phyloP scores from a whole-genome alignment of 2,113 vertebrate species.

The Cyprinus carpio region DNA sequence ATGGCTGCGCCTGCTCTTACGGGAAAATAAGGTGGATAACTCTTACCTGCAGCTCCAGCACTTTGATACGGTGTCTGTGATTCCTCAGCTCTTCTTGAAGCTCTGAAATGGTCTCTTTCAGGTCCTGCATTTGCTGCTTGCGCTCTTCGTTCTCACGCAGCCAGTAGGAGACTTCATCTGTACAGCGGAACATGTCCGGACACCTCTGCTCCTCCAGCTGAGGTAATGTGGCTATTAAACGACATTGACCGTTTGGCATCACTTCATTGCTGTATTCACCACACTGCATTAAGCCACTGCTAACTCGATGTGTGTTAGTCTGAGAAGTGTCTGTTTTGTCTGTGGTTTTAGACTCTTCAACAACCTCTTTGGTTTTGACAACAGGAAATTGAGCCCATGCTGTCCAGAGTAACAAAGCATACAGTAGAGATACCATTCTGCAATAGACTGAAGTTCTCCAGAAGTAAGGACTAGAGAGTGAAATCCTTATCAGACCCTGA shows the following conservation, averaged over 20 bases:
- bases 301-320: constrained; percentile 52
- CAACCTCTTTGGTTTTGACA: neutral
- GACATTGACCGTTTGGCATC: constrained; percentile 79
- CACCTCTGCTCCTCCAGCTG: constrained; percentile 79
- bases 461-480: neutral
- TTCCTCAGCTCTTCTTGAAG: constrained; percentile 84
- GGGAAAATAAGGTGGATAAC: no score
- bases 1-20: no score
- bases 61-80: constrained; percentile 81
- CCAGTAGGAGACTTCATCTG: constrained; percentile 85
- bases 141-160: constrained; percentile 83
- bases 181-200: constrained; percentile 85
- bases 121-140: constrained; percentile 77
- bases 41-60: constrained; percentile 77
- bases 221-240: constrained; percentile 79
- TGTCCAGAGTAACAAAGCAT: neutral
- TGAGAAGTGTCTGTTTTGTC: neutral
- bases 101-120: constrained; percentile 80
- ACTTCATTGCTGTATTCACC: constrained; percentile 84
- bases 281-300: constrained; percentile 69
- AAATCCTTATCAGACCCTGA: constrained; percentile 2
- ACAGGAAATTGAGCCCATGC: neutral
- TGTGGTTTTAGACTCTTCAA: neutral
- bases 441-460: neutral
- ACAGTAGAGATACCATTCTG: constrained; percentile 24